Evolutionary conservation across 2,113 vertebrate species (phyloP), one percentile per base, ranked within the genome.

Genomic region (Austrofundulus limnaeus): DNA sequence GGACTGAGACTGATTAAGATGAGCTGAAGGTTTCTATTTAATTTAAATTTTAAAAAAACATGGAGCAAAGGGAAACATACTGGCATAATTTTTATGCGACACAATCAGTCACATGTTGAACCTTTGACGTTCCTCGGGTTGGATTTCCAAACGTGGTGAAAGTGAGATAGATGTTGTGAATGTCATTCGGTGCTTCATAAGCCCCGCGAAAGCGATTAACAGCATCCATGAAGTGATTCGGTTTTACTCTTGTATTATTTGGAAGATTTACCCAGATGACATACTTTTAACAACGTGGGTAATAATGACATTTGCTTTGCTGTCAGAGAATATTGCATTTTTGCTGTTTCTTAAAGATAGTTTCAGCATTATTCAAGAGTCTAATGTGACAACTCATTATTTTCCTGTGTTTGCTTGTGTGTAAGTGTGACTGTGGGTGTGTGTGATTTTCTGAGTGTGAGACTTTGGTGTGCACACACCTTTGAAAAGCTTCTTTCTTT

Each of bases 101-200:
- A 89, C 89, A 90, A 89, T 86, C 80, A 73, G 77, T 88, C 78
- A 85, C 74, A 83, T 86, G 85, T 90, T 88, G 85, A 78, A 88
- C 86, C 84, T 88, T 86, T 84, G 84, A 87, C 84, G 78, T 65
- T 89, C 72, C 82, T 79, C 24, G 61, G 66, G 74, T 80, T 75
- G 78, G 81, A 78, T 72, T 66, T 71, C 80, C 58, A 41, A 67
- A 66, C 63, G 52, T 59, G 59, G 56, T 6, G 19, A 37, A 63
- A 78, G 75, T 31, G 58, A 79, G 72, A 85, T 82, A 73, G 67
- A 83, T 73, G 66, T 84, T 58, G 61, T 74, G 85, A 81, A 88
- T 86, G 82, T 86, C 80, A 77, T 61, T 60, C 69, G 85, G 75
- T 86, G 85, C 83, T 72, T 87, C 88, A 61, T 60, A 75, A 84